phyloP scores from a whole-genome alignment of 2,113 vertebrate genomes.

The Clarias gariepinus region DNA sequence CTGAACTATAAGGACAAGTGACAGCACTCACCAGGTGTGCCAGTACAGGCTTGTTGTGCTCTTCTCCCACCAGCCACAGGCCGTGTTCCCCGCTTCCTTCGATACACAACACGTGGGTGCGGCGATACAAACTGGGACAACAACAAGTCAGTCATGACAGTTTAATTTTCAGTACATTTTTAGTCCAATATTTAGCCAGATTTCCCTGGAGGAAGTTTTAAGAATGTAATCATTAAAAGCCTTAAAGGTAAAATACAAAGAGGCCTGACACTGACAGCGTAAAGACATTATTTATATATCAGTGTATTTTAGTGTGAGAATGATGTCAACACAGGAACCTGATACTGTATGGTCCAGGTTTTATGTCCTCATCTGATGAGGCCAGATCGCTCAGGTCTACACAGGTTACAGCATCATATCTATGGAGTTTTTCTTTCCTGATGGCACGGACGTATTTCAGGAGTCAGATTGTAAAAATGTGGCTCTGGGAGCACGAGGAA shows the following conservation, averaged over 20 bases:
- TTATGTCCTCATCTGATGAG: too few relatives aligned
- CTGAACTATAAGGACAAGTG: too few relatives aligned
- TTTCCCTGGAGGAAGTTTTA: not conserved
- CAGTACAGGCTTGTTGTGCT: rapidly evolving
- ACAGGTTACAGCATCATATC: too few relatives aligned
- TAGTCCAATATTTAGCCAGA: not conserved
- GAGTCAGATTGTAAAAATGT: too few relatives aligned
- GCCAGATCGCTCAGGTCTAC: too few relatives aligned
- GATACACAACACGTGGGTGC: not conserved
- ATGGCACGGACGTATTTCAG: too few relatives aligned
- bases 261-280: not conserved
- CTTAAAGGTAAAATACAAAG: not conserved
- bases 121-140: not conserved
- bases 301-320: too few relatives aligned
- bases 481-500: too few relatives aligned
- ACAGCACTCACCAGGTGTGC: constrained; percentile 62
- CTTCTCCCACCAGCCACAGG: constrained; percentile 63
- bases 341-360: too few relatives aligned
- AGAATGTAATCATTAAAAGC: too few relatives aligned
- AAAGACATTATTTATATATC: not conserved
- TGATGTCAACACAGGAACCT: too few relatives aligned
- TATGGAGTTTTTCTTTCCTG: too few relatives aligned
- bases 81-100: constrained; percentile 61
- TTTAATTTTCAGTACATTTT: not conserved
- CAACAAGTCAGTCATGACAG: not conserved